Evolutionary conservation across 1,140 invertebrate species (phyloP).

Genomic region (Hyposmocoma kahamanoa): DNA sequence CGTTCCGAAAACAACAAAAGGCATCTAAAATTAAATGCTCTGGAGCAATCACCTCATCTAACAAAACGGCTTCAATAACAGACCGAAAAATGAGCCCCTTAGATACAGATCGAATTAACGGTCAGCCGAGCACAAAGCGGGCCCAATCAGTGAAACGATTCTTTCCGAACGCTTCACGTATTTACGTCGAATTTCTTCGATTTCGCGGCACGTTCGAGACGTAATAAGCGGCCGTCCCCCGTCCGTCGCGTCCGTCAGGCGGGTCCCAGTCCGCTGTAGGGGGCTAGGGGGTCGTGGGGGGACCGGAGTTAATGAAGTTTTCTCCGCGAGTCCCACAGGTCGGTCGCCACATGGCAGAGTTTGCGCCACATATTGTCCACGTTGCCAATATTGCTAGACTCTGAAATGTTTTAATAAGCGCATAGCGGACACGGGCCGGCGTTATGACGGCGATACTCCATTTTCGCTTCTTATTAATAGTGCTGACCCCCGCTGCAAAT

Average conservation of each 20-base stretch:
- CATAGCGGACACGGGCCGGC: slow-evolving; percentile 44
- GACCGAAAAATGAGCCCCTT: slow-evolving; percentile 41
- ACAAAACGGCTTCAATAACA: slow-evolving; percentile 1
- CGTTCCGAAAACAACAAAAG: too few species aligned
- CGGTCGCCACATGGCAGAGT: slow-evolving; percentile 58
- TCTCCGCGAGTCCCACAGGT: slow-evolving; percentile 70
- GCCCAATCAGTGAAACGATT: slow-evolving; percentile 60
- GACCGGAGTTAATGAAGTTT: slow-evolving; percentile 70
- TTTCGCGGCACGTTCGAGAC: slow-evolving; percentile 67
- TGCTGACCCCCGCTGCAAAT: too few species aligned
- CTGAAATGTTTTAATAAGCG: slow-evolving; percentile 71
- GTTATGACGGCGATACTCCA: slow-evolving; percentile 30
- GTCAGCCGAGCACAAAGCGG: slow-evolving; percentile 55
- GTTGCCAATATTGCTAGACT: slow-evolving; percentile 42
- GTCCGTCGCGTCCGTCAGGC: slow-evolving; percentile 47
- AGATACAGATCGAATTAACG: slow-evolving; percentile 63
- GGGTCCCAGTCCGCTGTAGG: slow-evolving; percentile 9
- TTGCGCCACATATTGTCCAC: slow-evolving; percentile 68
- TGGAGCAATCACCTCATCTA: slow-evolving; percentile 2
- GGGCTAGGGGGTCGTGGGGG: slow-evolving; percentile 26
- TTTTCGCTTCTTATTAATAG: slow-evolving; percentile 45
- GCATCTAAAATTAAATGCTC: too few species aligned
- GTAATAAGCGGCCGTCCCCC: slow-evolving; percentile 64
- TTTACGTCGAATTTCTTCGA: slow-evolving; percentile 70
- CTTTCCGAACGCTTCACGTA: slow-evolving; percentile 54